phyloP scores from a whole-genome alignment of 2,113 vertebrate genomes.

The Plotosus lineatus region DNA sequence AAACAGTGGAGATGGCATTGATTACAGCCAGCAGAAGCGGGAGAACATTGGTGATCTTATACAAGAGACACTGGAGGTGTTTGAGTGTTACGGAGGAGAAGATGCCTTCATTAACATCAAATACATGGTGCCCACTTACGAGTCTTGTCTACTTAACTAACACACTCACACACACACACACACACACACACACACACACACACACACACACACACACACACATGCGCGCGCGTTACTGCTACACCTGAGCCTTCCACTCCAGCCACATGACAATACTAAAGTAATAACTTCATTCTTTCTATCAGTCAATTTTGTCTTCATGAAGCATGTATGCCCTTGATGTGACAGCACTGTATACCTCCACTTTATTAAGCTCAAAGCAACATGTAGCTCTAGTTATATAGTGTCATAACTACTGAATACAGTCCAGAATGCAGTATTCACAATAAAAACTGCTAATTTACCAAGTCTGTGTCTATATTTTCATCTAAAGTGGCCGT shows the following conservation, averaged over 20 bases:
- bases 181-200: constrained; percentile 4
- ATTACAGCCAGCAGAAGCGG: constrained; percentile 87
- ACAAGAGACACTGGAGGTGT: constrained; percentile 87
- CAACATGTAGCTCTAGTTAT: too few species aligned
- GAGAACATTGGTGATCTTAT: constrained; percentile 90
- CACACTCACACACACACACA: constrained; percentile 17
- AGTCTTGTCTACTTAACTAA: constrained; percentile 84
- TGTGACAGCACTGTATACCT: not conserved
- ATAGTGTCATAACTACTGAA: not conserved
- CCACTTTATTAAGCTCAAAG: too few species aligned
- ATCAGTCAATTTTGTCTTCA: not conserved
- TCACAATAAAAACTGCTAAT: not conserved
- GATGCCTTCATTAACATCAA: constrained; percentile 93
- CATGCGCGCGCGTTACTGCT: constrained; percentile 1
- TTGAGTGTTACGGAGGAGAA: constrained; percentile 86
- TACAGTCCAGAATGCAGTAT: not conserved
- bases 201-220: constrained; percentile 23
- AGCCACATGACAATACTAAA: constrained; percentile 47
- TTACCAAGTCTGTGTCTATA: not conserved
- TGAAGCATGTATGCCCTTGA: not conserved
- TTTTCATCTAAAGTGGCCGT: not conserved
- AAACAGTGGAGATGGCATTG: constrained; percentile 86
- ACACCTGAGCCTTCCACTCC: constrained; percentile 43
- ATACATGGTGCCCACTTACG: constrained; percentile 93
- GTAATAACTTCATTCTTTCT: constrained; percentile 6